A percentile compares a stretch with the other conserved stretches of the same genome.
phyloP scores from a whole-genome alignment of 2,113 vertebrate species.

The Arenaria interpres region DNA sequence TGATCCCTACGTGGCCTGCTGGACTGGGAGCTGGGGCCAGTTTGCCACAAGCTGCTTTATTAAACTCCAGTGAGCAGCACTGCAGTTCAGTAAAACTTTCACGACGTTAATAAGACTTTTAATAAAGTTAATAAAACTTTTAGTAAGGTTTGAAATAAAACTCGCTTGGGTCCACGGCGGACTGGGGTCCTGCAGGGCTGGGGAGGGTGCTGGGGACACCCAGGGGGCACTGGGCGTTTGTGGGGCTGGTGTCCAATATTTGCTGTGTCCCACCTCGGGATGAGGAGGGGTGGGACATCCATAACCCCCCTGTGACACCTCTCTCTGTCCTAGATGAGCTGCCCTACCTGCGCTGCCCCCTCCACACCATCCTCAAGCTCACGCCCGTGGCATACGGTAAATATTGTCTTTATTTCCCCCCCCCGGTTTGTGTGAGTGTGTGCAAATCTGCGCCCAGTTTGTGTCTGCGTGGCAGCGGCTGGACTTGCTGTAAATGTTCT shows the following conservation, averaged over 20 bases:
- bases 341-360: conserved; percentile 92
- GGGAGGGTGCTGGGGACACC: too few species aligned
- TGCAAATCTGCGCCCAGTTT: too few species aligned
- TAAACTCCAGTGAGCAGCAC: not conserved
- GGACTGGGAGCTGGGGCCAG: not conserved
- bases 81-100: not conserved
- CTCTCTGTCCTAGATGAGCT: conserved; percentile 84
- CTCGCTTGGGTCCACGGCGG: accelerated
- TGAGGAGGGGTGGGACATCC: not conserved
- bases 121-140: not conserved
- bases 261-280: too few species aligned
- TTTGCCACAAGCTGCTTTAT: not conserved
- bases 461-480: accelerated
- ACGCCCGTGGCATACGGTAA: conserved; percentile 95
- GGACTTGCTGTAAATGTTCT: accelerated
- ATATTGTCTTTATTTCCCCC: not conserved
- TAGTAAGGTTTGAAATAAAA: not conserved
- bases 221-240: accelerated
- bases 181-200: not conserved
- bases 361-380: conserved; percentile 93
- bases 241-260: accelerated
- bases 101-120: not conserved
- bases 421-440: accelerated
- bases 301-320: accelerated
- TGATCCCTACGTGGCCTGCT: not conserved